Evolutionary conservation across 2,888 invertebrate genomes (phyloP).

Genomic region (Ernsta delagoae): DNA sequence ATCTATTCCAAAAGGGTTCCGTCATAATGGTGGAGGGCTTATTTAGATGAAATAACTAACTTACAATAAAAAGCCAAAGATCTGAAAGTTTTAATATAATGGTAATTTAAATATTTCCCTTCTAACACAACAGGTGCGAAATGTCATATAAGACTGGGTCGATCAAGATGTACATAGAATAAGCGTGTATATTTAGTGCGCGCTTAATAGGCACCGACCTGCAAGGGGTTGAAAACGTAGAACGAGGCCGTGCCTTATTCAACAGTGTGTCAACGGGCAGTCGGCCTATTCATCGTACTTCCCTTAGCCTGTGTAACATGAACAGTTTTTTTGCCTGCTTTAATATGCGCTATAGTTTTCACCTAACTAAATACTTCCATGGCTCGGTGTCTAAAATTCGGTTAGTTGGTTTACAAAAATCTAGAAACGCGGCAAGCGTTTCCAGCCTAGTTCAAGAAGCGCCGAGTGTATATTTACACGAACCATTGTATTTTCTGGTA

Average conservation of each 20-base stretch:
- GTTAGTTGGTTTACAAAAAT: slow-evolving; percentile 1
- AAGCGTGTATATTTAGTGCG: slow-evolving; percentile 46
- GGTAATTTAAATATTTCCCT: neutral
- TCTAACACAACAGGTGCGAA: slow-evolving; percentile 32
- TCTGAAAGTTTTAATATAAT: neutral
- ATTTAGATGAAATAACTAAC: too few species aligned
- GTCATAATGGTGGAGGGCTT: too few species aligned
- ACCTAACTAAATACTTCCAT: slow-evolving; percentile 1
- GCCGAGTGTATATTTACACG: too few species aligned
- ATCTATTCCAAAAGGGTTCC: too few species aligned
- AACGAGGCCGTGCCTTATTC: slow-evolving; percentile 74
- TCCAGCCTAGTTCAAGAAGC: too few species aligned
- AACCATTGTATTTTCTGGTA: too few species aligned
- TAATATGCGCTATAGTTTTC: slow-evolving; percentile 37
- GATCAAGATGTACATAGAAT: slow-evolving; percentile 47
- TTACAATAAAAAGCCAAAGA: too few species aligned
- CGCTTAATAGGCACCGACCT: slow-evolving; percentile 53
- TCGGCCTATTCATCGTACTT: slow-evolving; percentile 68
- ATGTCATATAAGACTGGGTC: slow-evolving; percentile 37
- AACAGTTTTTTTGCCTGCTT: slow-evolving; percentile 52
- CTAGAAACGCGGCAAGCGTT: too few species aligned
- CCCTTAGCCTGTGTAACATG: slow-evolving; percentile 53
- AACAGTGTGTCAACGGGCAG: slow-evolving; percentile 71
- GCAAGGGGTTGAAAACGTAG: slow-evolving; percentile 61
- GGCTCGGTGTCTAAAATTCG: neutral